phyloP scores from a whole-genome alignment of 2,113 vertebrate genomes.

The Mirza zaza region DNA sequence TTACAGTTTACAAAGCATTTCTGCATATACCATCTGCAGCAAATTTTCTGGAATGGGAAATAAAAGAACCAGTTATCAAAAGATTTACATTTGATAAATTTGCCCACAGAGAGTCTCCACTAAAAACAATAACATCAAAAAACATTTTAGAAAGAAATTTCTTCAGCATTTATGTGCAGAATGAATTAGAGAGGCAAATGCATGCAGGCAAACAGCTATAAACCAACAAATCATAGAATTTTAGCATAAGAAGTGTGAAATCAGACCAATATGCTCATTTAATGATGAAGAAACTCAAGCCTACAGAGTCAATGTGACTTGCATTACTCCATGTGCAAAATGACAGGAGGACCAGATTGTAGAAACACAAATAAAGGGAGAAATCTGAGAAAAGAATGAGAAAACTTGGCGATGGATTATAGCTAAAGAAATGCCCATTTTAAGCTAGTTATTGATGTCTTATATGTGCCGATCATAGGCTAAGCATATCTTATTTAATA shows the following conservation, averaged over 20 bases:
- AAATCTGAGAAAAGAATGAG: constrained; percentile 31
- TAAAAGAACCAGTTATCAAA: constrained; percentile 31
- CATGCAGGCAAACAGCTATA: constrained; percentile 41
- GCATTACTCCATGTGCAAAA: background rate
- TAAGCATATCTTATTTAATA: background rate
- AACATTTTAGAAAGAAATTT: constrained; percentile 13
- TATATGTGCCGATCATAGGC: background rate
- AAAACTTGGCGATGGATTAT: background rate
- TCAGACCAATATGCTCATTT: constrained; percentile 35
- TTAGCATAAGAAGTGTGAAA: constrained; percentile 34
- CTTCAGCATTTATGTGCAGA: constrained; percentile 11
- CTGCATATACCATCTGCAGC: constrained; percentile 13
- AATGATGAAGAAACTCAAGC: constrained; percentile 6
- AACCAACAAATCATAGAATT: constrained; percentile 22
- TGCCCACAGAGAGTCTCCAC: constrained; percentile 40
- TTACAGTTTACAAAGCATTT: constrained; percentile 52
- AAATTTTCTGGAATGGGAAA: constrained; percentile 55
- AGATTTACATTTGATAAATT: constrained; percentile 50
- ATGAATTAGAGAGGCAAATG: constrained; percentile 46
- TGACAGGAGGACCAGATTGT: background rate
- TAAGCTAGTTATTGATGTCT: background rate
- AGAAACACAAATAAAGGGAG: background rate
- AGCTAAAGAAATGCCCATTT: background rate
- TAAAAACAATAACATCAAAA: constrained; percentile 45
- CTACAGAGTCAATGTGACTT: background rate